Percentiles rank a stretch among this genome's conserved stretches.
These are phyloP conservation scores for Diploscapter pachys DNA, from an alignment of 1,140 invertebrate genomes.

Conservation along the genomic window DNA sequence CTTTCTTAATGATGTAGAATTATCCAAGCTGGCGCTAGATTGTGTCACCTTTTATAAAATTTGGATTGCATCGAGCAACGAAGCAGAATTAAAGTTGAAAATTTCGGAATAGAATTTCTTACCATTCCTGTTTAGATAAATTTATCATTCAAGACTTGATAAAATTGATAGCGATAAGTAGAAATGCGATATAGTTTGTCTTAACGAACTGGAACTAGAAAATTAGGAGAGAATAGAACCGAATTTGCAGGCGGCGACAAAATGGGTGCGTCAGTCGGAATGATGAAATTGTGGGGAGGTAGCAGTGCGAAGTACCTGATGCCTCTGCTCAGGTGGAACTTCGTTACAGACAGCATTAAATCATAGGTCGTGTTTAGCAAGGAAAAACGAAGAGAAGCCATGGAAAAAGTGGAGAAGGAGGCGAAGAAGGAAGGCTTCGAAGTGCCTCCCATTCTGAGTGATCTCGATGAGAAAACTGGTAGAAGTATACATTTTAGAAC, in stretches of 20 bases:
- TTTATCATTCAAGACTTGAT: too few species aligned
- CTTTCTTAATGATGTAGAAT: too few species aligned
- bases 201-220: too few species aligned
- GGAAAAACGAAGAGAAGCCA: constrained; percentile 47
- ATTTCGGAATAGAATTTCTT: too few species aligned
- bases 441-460: constrained; percentile 54
- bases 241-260: constrained; percentile 48
- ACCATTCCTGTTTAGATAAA: too few species aligned
- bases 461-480: constrained; percentile 54
- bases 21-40: too few species aligned
- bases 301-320: constrained; percentile 52
- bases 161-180: too few species aligned
- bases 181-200: too few species aligned
- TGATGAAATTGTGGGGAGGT: constrained; percentile 56
- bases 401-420: constrained; percentile 57
- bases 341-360: not conserved
- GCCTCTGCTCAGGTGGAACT: constrained; percentile 44
- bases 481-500: constrained; percentile 7
- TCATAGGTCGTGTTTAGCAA: constrained; percentile 42
- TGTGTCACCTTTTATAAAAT: too few species aligned
- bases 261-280: constrained; percentile 54
- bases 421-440: constrained; percentile 56
- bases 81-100: too few species aligned
- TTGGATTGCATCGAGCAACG: too few species aligned
- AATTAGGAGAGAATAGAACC: not conserved